Conservation (phyloP, 2,888 invertebrate species). For the Auanema sp. region DNA sequence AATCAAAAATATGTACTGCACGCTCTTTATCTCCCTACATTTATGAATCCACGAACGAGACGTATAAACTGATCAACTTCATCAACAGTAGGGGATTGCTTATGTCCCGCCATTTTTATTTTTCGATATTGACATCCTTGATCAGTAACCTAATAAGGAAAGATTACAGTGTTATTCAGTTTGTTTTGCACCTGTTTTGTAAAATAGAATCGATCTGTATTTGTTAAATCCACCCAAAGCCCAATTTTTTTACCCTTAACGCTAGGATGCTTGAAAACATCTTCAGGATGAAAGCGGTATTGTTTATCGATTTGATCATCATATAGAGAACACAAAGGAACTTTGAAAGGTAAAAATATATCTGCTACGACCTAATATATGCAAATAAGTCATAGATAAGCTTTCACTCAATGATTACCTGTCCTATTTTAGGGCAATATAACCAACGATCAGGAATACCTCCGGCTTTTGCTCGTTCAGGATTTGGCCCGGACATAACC, state of each 20-base stretch:
- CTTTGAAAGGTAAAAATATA: constrained; percentile 91
- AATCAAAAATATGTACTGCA: neutral
- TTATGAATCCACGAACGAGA: constrained; percentile 76
- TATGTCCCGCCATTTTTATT: constrained; percentile 72
- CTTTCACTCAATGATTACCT: constrained; percentile 55
- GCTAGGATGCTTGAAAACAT: constrained; percentile 73
- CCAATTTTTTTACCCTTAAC: constrained; percentile 75
- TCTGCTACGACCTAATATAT: constrained; percentile 67
- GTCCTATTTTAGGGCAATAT: constrained; percentile 68
- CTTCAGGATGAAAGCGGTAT: constrained; percentile 82
- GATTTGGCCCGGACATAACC: constrained; percentile 34
- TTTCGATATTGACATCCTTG: constrained; percentile 75
- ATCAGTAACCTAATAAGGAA: constrained; percentile 64
- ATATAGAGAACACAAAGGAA: constrained; percentile 82
- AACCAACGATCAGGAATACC: constrained; percentile 67
- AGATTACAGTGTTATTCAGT: neutral
- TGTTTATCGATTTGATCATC: constrained; percentile 79
- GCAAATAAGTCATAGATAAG: neutral
- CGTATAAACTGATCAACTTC: constrained; percentile 84
- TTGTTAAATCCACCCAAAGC: constrained; percentile 93
- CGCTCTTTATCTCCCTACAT: constrained; percentile 14
- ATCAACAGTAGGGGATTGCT: constrained; percentile 83
- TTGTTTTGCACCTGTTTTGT: constrained; percentile 72
- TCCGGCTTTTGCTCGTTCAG: constrained; percentile 37
- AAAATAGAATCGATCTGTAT: constrained; percentile 89